Base-by-base conservation (phyloP, 37 sponge, comb jelly and placozoan genomes). In the Petrosia ficiformis region DNA sequence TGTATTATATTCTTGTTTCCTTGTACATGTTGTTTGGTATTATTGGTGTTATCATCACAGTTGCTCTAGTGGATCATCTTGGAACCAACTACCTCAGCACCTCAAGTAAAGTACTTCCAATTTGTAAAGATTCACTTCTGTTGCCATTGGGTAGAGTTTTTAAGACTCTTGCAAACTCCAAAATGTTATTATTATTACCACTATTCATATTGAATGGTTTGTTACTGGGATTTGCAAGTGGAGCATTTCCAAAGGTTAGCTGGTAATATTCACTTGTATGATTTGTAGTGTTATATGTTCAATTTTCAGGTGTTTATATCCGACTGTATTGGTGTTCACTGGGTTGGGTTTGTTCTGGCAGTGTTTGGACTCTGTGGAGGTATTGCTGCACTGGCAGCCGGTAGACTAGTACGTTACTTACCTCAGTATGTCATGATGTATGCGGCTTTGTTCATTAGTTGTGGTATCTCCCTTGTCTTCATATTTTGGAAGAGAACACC, bases 401-500 rank as follows among this genome's bases (percentile, higher is more conserved):
- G 81, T 1, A 34, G 32, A n/a, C 21, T 81, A 25, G 57, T 73
- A n/a, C 59, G 31, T 39, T 57, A 72, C 32, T 72, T 81, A 22
- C 81, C 81, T n/a, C 42, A 65, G 14, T 61, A 39, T 30, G 34
- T 81, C 42, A 35, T 72, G 4, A 28, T 72, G 30, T 21, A 72
- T 14, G 52, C 34, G 31, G 67, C 59, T 22, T 0, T 29, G 2
- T 2, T n/a, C 16, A 24, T 81, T 0, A 10, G 44, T 31, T 39
- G 41, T 28, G 74, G 54, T 16, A 10, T 73, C 32, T 6, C 44
- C 11, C 26, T 73, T 24, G 65, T 72, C 66, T 42, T 81, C 44
- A 22, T 81, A 44, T 8, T 81, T 5, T 81, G 81, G 81, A 52
- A 39, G 74, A 81, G 74, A 43, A 66, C 1, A n/a, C 81, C 81